Base-by-base conservation (phyloP, 2,888 invertebrate genomes). In the Chaitophorus viminalis region DNA sequence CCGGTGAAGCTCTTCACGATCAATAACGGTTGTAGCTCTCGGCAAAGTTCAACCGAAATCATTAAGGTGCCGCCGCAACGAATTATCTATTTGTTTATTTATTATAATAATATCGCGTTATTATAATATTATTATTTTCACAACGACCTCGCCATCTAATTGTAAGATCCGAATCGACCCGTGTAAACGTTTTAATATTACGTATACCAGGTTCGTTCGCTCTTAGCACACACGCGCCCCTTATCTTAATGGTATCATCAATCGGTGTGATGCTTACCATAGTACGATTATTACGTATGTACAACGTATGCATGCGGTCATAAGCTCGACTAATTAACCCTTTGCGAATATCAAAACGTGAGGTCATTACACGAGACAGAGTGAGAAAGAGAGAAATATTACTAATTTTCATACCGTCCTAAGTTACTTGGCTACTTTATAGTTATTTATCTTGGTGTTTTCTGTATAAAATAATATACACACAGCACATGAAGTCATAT, bases 281-380 rank as follows among this genome's bases (percentile, higher is more conserved):
- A 18, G 33, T 78, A 54, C 21, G 54, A 60, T 1, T 18, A 21
- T 78, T 68, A 39, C 29, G 31, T 81, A 1, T 11, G 3, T 29
- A 68, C 60, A 60, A 17, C 25, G 25, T 60, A 68, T 8, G 9
- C 9, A 6, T 11, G 3, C n/a, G 68, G 25, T 11, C 46, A 29
- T 81, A 65, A 78, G 29, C 65, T 21, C 39, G 29, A 18, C 81
- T 81, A 68, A 81, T 81, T 81, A 81, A 68, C 81, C 68, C 39
- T 68, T 18, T 39, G 39, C 81, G 39, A 39, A 81, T 81, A 46
- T 46, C 39, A n/a, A n/a, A n/a, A 39, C 75, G 9, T 39, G 75
- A 39, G 39, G 75, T 25, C 39, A 36, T 75, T 39, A n/a, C 75
- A 39, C 3, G 33, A 33, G 31, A 33, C 6, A 78, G 29, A 78